A percentile compares a stretch with the other conserved stretches of the same genome.
Evolutionary conservation across 2,113 vertebrate genomes (phyloP).

Genomic region (Ictidomys tridecemlineatus): DNA sequence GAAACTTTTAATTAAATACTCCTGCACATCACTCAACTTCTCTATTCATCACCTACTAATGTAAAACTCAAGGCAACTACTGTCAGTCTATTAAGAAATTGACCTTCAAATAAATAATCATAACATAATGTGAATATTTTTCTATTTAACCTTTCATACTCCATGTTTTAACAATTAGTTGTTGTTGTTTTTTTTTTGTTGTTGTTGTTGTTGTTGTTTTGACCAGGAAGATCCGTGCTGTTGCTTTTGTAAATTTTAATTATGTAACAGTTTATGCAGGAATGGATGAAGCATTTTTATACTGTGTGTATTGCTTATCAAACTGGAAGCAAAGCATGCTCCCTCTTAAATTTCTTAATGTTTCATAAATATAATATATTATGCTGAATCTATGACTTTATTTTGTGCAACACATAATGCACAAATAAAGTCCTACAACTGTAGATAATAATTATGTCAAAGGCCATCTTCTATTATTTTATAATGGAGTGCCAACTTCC

Average conservation of each 20-base stretch:
- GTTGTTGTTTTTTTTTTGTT: background rate
- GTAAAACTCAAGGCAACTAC: background rate
- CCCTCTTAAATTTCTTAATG: background rate
- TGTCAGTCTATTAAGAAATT: background rate
- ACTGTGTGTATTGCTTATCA: background rate
- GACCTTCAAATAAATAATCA: background rate
- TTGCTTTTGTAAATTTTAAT: background rate
- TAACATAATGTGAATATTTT: background rate
- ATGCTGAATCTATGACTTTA: background rate
- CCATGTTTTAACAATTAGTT: background rate
- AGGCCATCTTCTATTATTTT: conserved; percentile 56
- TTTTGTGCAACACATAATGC: background rate
- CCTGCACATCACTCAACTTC: background rate
- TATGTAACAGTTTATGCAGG: background rate
- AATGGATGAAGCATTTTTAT: background rate
- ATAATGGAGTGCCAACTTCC: conserved; percentile 1
- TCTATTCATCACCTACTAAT: background rate
- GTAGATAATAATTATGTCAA: conserved; percentile 44
- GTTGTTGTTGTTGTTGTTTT: background rate
- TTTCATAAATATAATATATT: conserved; percentile 28
- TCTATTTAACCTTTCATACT: background rate
- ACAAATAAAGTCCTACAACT: conserved; percentile 2
- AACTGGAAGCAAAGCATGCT: background rate
- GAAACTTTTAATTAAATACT: background rate
- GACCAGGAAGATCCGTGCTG: background rate